phyloP scores from a whole-genome alignment of 23 tunicate species.

The Trididemnum clinides region DNA sequence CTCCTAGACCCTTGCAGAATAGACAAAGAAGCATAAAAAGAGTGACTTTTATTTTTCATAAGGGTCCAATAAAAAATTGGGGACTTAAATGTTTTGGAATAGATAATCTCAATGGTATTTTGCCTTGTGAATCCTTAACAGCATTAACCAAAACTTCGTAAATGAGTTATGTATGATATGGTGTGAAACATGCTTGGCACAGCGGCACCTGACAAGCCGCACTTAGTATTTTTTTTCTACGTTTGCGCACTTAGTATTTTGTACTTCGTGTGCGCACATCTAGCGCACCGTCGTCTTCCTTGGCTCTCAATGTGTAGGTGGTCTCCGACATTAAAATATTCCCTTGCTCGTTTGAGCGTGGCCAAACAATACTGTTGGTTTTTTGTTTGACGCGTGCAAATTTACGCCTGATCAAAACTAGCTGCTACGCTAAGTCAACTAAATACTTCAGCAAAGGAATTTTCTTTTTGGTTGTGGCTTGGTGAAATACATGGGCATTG shows the following conservation, averaged over 20 bases:
- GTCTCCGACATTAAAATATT: slow-evolving; percentile 6
- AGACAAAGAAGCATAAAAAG: slow-evolving; percentile 19
- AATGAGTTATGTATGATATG: background rate
- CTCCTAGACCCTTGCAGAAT: slow-evolving; percentile 4
- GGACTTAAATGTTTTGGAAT: slow-evolving; percentile 5
- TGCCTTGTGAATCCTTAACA: background rate
- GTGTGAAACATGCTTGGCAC: slow-evolving; percentile 15
- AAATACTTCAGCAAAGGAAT: slow-evolving; percentile 20
- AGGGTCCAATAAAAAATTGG: background rate
- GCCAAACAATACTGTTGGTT: slow-evolving; percentile 13
- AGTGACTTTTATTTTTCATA: background rate
- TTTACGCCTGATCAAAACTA: slow-evolving; percentile 16
- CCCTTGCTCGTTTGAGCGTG: slow-evolving; percentile 1
- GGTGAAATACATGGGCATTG: background rate
- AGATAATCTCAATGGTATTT: slow-evolving; percentile 21
- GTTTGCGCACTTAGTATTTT: too few species aligned
- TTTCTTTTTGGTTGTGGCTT: background rate
- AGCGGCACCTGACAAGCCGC: slow-evolving; percentile 27
- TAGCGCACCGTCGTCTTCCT: slow-evolving; percentile 28
- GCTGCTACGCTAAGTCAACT: slow-evolving; percentile 13
- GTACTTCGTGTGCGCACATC: slow-evolving; percentile 10
- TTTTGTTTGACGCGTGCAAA: slow-evolving; percentile 3
- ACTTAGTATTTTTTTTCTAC: background rate
- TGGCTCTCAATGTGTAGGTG: slow-evolving; percentile 3
- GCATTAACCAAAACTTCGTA: background rate